These are phyloP conservation scores for Heterodera carotae DNA, from an alignment of 1,140 invertebrate genomes.

Conservation along the genomic window DNA sequence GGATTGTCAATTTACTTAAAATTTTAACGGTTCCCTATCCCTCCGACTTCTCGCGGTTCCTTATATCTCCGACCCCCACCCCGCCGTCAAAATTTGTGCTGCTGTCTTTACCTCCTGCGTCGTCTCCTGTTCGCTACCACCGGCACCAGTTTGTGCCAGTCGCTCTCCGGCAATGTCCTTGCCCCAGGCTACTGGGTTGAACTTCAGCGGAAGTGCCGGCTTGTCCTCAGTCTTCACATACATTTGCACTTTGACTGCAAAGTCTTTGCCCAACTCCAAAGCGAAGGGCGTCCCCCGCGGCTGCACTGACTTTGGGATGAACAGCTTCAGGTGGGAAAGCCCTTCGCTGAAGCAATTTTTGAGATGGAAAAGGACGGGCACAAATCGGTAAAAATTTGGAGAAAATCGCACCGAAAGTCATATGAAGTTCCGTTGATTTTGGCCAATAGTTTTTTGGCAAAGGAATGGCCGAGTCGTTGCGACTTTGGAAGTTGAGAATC, in stretches of 20 bases:
- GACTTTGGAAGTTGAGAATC: constrained; percentile 11
- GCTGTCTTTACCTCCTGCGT: too few species aligned
- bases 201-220: constrained; percentile 9
- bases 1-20: too few species aligned
- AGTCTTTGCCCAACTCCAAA: constrained; percentile 36
- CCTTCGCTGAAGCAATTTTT: constrained; percentile 37
- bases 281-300: constrained; percentile 41
- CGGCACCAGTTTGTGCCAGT: background rate
- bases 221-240: constrained; percentile 41
- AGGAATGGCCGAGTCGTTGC: constrained; percentile 39
- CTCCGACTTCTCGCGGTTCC: too few species aligned
- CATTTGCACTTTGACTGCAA: constrained; percentile 38
- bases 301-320: constrained; percentile 37
- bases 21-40: too few species aligned
- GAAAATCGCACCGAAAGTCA: constrained; percentile 27
- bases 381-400: background rate
- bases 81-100: too few species aligned
- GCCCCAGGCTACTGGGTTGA: constrained; percentile 25
- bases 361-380: background rate
- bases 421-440: constrained; percentile 30
- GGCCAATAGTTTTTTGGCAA: constrained; percentile 21
- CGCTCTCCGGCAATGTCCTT: background rate
- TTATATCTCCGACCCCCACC: too few species aligned
- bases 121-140: background rate
- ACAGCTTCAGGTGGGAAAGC: constrained; percentile 44